phyloP scores from a whole-genome alignment of 2,113 vertebrate genomes.

The Tricholaema leucomelas region DNA sequence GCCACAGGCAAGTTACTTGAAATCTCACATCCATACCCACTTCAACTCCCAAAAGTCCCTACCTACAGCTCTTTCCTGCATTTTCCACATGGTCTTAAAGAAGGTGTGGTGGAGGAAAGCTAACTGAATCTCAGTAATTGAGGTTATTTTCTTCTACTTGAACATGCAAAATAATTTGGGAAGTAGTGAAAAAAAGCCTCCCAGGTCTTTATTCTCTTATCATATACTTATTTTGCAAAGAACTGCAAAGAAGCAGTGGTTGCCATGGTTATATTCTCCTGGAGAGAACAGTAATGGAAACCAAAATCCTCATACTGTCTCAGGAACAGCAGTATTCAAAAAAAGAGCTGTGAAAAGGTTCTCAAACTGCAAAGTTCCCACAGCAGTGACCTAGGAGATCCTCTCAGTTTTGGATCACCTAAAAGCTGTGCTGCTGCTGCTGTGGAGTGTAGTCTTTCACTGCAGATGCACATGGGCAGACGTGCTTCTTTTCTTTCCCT shows the following conservation, averaged over 20 bases:
- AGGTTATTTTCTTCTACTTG: neutral
- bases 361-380: neutral
- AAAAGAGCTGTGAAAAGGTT: neutral
- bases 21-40: neutral
- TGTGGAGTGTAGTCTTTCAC: neutral
- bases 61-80: neutral
- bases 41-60: neutral
- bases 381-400: neutral
- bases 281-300: constrained; percentile 19
- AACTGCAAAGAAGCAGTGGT: constrained; percentile 27
- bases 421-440: neutral
- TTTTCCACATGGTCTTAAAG: neutral
- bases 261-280: constrained; percentile 52
- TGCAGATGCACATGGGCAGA: neutral
- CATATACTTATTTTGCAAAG: neutral
- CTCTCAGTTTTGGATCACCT: neutral
- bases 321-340: neutral
- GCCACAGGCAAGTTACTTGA: neutral
- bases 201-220: neutral
- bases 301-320: neutral
- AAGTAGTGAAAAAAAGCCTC: neutral
- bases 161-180: neutral
- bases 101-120: rapidly evolving
- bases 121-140: neutral
- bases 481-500: neutral